A percentile compares a stretch with the other conserved stretches of the same genome.
These are phyloP conservation scores for Tyto alba DNA, from an alignment of 2,113 vertebrate species.

Conservation along the genomic window DNA sequence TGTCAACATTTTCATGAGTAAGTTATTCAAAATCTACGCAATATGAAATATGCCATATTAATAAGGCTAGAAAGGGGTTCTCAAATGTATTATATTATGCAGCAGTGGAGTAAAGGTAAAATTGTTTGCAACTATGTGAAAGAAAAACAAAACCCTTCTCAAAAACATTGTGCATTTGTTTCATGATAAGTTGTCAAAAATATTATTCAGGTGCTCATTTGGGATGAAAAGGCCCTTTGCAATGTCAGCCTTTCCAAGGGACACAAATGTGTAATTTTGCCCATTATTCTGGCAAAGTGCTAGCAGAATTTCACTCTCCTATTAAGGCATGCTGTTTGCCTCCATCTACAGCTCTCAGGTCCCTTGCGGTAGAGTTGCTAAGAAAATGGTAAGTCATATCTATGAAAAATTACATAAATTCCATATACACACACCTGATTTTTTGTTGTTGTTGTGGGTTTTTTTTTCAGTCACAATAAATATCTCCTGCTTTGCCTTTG, in stretches of 20 bases:
- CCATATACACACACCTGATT: neutral
- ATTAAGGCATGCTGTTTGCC: constrained; percentile 1
- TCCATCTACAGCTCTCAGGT: neutral
- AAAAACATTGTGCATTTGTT: neutral
- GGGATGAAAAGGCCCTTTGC: neutral
- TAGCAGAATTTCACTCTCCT: neutral
- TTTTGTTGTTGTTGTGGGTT: neutral
- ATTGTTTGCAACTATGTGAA: neutral
- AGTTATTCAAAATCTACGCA: neutral
- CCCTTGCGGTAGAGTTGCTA: neutral
- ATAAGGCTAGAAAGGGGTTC: neutral
- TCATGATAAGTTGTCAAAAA: neutral
- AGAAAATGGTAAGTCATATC: neutral
- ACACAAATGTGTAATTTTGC: neutral
- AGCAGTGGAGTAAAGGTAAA: neutral
- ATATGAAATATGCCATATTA: neutral
- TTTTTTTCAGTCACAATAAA: neutral
- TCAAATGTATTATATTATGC: neutral
- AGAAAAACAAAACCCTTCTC: neutral
- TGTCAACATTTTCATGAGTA: neutral
- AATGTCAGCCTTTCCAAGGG: neutral
- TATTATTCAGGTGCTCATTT: neutral
- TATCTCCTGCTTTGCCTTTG: neutral
- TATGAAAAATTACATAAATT: neutral
- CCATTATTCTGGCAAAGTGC: neutral